These are phyloP conservation scores for Drosophila cardini DNA, from an alignment of 1,140 invertebrate species.

Conservation along the genomic window DNA sequence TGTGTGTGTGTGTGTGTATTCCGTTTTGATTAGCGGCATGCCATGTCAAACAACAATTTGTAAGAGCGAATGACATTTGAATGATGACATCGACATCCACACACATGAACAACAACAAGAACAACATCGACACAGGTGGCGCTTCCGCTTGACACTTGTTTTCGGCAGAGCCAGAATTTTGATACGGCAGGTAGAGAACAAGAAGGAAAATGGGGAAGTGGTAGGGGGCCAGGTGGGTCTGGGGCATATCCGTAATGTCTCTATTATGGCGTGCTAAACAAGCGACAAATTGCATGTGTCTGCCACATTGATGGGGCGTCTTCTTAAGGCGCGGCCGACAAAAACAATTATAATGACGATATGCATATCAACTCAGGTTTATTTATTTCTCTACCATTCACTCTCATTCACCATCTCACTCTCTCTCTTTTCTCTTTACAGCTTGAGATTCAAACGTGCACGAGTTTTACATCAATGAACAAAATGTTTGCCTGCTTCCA, in stretches of 20 bases:
- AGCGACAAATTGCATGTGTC: conserved; percentile 70
- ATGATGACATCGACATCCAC: conserved; percentile 69
- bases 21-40: conserved; percentile 80
- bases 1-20: conserved; percentile 45
- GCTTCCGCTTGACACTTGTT: conserved; percentile 67
- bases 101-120: conserved; percentile 19
- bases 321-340: conserved; percentile 24
- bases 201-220: not conserved
- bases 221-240: not conserved
- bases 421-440: conserved; percentile 6
- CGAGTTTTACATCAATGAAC: not conserved
- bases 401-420: not conserved
- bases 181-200: too few species aligned
- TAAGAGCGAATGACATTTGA: conserved; percentile 71
- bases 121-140: conserved; percentile 63
- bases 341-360: conserved; percentile 18
- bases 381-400: not conserved
- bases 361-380: not conserved
- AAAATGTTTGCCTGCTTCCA: conserved; percentile 64
- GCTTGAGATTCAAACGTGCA: not conserved
- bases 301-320: conserved; percentile 25
- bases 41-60: conserved; percentile 82
- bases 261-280: conserved; percentile 77
- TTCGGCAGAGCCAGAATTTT: conserved; percentile 7
- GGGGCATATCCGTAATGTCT: conserved; percentile 51